Evolutionary conservation across 2,888 invertebrate genomes (phyloP), one percentile per base, ranked within the genome.

Genomic region (Drosophila paramelanica): DNA sequence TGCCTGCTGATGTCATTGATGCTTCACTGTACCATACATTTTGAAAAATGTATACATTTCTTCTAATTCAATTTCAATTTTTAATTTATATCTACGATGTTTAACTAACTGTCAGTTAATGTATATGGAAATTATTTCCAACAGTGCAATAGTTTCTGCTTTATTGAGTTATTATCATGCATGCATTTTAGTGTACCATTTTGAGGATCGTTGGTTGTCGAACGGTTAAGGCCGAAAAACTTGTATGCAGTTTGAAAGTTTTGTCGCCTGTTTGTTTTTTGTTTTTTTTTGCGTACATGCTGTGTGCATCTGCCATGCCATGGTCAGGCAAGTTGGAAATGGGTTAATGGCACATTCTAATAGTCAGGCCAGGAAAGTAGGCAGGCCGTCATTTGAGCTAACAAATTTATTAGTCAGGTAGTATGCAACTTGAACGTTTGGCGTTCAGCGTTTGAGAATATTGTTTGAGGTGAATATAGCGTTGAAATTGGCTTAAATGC

Each of bases 341-440:
- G 74, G 84, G 88, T 85, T 88, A 85, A 88, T 85, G 74, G 88
- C 77, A 87, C 83, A 84, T 87, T 87, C 85, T 84, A 87, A 84
- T 79, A 66, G 81, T 50, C 66, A 47, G 62, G 67, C 65, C 66
- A 70, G 59, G 65, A 73, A 71, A 67, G 65, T 68, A 73, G 76
- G 82, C 82, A 81, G 79, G 69, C 74, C 77, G 68, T 74, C 79
- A 83, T 72, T 59, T 79, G 69, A 69, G 84, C 78, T 65, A 72
- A 78, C 82, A 84, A 80, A 84, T 84, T 84, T 87, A 84, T 81
- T 84, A 81, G 76, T 51, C 87, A 84, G 78, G 61, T 64, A 10
- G 60, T 61, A 61, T 61, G 58, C 60, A 50, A 51, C 45, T 50
- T 20, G n/a, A 56, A 20, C 47, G 41, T 39, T 20, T 14, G 17